A percentile compares a stretch with the other conserved stretches of the same genome.
Conservation (phyloP, 1,140 invertebrate species). For the Apocrypta bakeri region DNA sequence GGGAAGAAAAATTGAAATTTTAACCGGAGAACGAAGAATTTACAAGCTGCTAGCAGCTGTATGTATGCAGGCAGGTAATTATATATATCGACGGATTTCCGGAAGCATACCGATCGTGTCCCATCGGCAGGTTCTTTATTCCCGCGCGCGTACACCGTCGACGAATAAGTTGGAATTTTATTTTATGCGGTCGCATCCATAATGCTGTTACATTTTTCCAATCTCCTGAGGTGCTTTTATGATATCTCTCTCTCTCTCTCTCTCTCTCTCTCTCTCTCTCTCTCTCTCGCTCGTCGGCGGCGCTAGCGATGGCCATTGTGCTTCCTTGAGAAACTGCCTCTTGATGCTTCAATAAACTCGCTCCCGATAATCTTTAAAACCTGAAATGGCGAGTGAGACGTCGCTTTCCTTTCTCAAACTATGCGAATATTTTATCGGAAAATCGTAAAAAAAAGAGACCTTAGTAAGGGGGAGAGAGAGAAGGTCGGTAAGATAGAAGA, state of each 20-base stretch:
- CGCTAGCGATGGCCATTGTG: background rate
- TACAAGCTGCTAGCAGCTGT: no score
- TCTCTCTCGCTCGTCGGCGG: background rate
- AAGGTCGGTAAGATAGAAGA: background rate
- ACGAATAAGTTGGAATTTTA: constrained; percentile 30
- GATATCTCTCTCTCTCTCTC: background rate
- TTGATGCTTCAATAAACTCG: constrained; percentile 38
- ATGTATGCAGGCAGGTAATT: no score
- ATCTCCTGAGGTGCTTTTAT: constrained; percentile 27
- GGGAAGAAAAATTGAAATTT: no score
- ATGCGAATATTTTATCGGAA: constrained; percentile 29
- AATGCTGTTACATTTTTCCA: constrained; percentile 34
- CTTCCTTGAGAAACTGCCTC: constrained; percentile 13
- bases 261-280: background rate
- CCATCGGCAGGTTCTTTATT: no score
- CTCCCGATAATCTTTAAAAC: constrained; percentile 31
- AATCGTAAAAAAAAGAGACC: background rate
- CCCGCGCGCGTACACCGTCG: background rate
- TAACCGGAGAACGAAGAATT: no score
- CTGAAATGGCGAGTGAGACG: constrained; percentile 16
- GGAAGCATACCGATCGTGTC: no score
- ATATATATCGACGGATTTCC: no score
- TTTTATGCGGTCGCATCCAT: constrained; percentile 23
- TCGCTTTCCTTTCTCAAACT: constrained; percentile 1
- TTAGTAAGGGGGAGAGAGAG: background rate